Percentiles rank a stretch among this genome's conserved stretches.
Conservation (phyloP, 2,797 vertebrate genomes). For the Enoplosus armatus region DNA sequence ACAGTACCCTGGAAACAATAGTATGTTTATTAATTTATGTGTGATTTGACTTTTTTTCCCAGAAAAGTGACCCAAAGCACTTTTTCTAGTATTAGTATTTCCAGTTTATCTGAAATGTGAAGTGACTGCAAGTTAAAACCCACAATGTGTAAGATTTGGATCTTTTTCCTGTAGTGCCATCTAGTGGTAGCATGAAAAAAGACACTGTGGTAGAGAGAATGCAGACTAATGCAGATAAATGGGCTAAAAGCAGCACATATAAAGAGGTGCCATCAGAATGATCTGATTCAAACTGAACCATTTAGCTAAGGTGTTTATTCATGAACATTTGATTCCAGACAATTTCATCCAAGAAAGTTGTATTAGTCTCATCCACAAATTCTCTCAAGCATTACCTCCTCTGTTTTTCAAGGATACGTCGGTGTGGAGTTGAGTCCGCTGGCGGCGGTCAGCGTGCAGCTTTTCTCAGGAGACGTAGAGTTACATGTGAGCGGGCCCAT, state of each 20-base stretch:
- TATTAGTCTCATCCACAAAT: background rate
- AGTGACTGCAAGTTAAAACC: background rate
- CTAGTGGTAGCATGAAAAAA: background rate
- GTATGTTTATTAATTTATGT: background rate
- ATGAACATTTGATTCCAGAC: background rate
- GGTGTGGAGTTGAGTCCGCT: constrained; percentile 87
- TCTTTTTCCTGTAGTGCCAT: constrained; percentile 2
- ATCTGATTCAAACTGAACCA: background rate
- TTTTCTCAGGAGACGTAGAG: constrained; percentile 86
- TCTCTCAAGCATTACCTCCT: background rate
- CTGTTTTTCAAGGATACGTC: constrained; percentile 82
- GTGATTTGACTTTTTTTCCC: background rate
- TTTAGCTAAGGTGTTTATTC: background rate
- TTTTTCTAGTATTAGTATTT: background rate
- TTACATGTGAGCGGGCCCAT: constrained; percentile 87
- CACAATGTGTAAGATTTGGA: background rate
- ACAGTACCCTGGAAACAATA: background rate
- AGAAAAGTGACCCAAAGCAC: background rate
- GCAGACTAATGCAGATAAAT: background rate
- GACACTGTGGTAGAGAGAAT: background rate
- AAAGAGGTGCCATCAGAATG: background rate
- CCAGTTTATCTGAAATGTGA: background rate
- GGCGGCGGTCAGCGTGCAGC: constrained; percentile 87
- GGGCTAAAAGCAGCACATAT: background rate
- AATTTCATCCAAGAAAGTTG: background rate